Evolutionary conservation across 2,888 invertebrate genomes (phyloP), one percentile per base, ranked within the genome.

Genomic region (Prosapia bicincta): DNA sequence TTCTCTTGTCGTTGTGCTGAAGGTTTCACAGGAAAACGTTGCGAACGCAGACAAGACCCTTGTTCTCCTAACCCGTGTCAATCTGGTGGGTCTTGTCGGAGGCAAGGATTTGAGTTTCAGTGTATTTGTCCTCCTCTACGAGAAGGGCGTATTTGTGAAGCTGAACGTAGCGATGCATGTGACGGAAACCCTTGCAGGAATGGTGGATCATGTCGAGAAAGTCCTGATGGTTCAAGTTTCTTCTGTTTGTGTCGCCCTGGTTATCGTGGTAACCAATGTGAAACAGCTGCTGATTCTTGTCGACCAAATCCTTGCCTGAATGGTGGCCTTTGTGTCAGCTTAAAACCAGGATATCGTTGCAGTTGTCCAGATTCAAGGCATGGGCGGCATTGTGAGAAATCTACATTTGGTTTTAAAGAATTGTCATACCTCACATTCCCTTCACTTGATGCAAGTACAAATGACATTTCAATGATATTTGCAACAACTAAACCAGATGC

Each of bases 171-270:
- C 32, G 94, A 95, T 81, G 93, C 92, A 0, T 97, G 97, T 83
- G 92, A 92, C 71, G 91, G 90, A 71, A 93, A 92, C 83, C 96
- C 96, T 0, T 97, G 97, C 83, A 90, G 91, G 81, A 97, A 97
- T 83, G 96, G 96, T 9, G 97, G 97, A 1, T 94, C 95, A 0
- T 97, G 97, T 81, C 91, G 94, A 80, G 94, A 94, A 83, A 94
- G 94, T 82, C 91, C 93, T 0, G 95, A 96, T 82, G 93, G 93
- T 69, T 93, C 93, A 28, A 93, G 94, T 30, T 97, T 94, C 89
- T 96, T 95, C 85, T 98, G 98, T 82, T 86, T 95, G 0, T 98
- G 98, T 83, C 90, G 96, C 1, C 93, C 95, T 1, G 97, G 97
- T 0, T 98, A 95, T 84, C 90, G 95, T 13, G 98, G 98, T 1